phyloP scores from a whole-genome alignment of 2,113 vertebrate species.

The Oxyura jamaicensis region DNA sequence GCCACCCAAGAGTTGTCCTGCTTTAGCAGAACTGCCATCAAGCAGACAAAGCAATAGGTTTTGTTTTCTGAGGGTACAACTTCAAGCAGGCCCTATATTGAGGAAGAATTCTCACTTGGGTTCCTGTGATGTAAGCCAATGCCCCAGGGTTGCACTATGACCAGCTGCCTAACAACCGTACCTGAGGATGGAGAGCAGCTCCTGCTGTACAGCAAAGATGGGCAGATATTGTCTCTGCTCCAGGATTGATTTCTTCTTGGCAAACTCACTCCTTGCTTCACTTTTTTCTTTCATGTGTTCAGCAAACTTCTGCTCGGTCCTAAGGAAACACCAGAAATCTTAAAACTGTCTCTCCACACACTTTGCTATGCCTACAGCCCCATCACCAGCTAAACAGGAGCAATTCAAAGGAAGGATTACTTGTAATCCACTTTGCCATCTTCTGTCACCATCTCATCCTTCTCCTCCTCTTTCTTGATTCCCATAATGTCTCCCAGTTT shows the following conservation, averaged over 20 bases:
- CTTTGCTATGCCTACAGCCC: not conserved
- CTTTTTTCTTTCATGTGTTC: constrained; percentile 97
- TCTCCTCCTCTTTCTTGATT: constrained; percentile 91
- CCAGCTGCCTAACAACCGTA: constrained; percentile 41
- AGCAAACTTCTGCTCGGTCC: constrained; percentile 97
- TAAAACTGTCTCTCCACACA: not conserved
- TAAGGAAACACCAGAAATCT: constrained; percentile 45
- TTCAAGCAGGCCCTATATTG: fast-evolving
- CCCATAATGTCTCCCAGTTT: constrained; percentile 99
- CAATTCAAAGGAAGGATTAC: constrained; percentile 67
- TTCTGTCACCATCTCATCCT: constrained; percentile 82
- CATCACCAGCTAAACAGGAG: not conserved
- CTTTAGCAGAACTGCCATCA: not conserved
- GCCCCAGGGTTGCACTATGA: not conserved
- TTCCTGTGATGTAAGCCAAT: not conserved
- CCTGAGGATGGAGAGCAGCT: constrained; percentile 96
- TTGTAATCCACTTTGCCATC: constrained; percentile 97
- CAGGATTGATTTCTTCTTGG: constrained; percentile 93
- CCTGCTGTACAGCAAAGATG: constrained; percentile 96
- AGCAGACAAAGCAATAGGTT: not conserved
- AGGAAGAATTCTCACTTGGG: not conserved
- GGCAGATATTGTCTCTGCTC: constrained; percentile 97
- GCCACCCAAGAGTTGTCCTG: not conserved
- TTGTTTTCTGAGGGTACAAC: not conserved
- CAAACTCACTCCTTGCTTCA: constrained; percentile 95